phyloP scores from a whole-genome alignment of 2,888 invertebrate genomes.

The Operophtera brumata region DNA sequence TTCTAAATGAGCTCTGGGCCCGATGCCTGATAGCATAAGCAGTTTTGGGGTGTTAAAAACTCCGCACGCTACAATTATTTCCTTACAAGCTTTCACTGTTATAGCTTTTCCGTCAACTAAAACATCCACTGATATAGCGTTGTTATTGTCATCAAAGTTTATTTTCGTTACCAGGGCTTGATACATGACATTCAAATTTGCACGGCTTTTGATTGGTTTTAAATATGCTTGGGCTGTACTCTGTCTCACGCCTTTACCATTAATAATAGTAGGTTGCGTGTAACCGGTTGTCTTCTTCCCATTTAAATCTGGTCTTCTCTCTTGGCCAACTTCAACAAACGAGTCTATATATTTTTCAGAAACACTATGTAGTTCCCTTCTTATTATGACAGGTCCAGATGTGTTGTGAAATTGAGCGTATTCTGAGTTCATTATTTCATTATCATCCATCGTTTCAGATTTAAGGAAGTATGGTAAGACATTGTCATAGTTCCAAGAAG shows the following conservation, averaged over 20 bases:
- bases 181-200: constrained; percentile 27
- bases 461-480: constrained; percentile 18
- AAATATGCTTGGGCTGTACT: constrained; percentile 26
- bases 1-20: constrained; percentile 14
- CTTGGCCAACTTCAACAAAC: constrained; percentile 27
- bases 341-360: constrained; percentile 22
- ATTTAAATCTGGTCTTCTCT: constrained; percentile 25
- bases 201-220: constrained; percentile 5
- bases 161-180: constrained; percentile 27
- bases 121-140: constrained; percentile 24
- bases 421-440: constrained; percentile 2
- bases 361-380: constrained; percentile 15
- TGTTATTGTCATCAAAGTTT: constrained; percentile 11
- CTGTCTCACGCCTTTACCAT: constrained; percentile 23
- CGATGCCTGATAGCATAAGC: constrained; percentile 23
- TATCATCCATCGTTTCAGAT: constrained; percentile 2
- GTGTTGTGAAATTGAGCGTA: constrained; percentile 21
- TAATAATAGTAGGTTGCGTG: constrained; percentile 17
- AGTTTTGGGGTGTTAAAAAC: constrained; percentile 33
- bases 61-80: constrained; percentile 32
- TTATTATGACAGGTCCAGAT: constrained; percentile 21
- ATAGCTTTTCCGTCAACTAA: constrained; percentile 9
- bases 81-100: constrained; percentile 26
- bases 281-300: constrained; percentile 20
- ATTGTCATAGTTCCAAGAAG: constrained; percentile 17